Evolutionary conservation across 2,797 vertebrate genomes (phyloP).

Genomic region (Pseudomugil gertrudae): DNA sequence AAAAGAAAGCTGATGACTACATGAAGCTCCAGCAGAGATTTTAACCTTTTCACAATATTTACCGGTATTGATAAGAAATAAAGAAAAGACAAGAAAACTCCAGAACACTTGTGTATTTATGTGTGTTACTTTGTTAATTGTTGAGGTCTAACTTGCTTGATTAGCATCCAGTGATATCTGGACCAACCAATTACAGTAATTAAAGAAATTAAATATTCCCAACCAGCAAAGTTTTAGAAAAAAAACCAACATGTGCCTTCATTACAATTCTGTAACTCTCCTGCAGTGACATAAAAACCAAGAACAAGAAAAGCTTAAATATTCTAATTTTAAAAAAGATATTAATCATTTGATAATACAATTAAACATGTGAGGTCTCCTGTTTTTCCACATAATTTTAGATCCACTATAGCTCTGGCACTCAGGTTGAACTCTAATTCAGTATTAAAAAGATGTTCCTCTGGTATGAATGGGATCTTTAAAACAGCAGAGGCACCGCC

Average conservation of each 20-base stretch:
- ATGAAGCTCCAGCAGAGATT: background rate
- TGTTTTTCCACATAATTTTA: background rate
- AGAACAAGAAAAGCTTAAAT: conserved; percentile 3
- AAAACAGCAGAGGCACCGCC: conserved; percentile 18
- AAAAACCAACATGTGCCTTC: background rate
- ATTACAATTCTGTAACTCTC: background rate
- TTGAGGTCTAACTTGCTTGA: too few relatives aligned
- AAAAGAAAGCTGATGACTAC: too few relatives aligned
- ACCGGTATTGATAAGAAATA: too few relatives aligned
- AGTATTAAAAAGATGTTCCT: conserved; percentile 46
- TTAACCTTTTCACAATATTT: background rate
- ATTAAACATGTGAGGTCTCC: background rate
- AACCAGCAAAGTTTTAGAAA: too few relatives aligned
- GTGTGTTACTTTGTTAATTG: background rate
- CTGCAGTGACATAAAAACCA: background rate
- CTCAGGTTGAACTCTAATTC: conserved; percentile 52
- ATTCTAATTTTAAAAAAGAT: too few relatives aligned
- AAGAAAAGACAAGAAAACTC: background rate
- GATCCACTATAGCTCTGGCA: conserved; percentile 27
- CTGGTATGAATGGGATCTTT: conserved; percentile 24
- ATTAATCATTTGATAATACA: background rate
- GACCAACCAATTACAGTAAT: too few relatives aligned
- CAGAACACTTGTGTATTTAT: background rate
- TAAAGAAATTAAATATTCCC: background rate
- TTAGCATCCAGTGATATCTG: too few relatives aligned